Percentiles rank a stretch among this genome's conserved stretches.
Conservation (phyloP, 2,797 vertebrate species). For the Limosa lapponica region DNA sequence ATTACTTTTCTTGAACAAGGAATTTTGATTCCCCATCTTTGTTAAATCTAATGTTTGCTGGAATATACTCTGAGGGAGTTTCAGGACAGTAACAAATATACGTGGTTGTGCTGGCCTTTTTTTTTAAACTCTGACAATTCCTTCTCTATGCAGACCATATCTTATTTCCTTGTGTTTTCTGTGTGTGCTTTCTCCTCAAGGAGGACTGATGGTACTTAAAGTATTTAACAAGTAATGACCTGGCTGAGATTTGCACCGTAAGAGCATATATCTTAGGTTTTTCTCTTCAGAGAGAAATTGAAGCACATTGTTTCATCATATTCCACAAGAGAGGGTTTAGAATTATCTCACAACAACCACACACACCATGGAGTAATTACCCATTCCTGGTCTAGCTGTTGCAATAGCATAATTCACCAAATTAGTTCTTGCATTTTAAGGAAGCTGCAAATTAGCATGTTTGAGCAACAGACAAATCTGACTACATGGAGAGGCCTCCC, state of each 20-base stretch:
- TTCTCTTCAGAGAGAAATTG: background rate
- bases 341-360: background rate
- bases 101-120: background rate
- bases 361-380: background rate
- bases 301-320: background rate
- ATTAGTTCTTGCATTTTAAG: slow-evolving; percentile 28
- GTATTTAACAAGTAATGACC: background rate
- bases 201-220: background rate
- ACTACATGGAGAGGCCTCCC: background rate
- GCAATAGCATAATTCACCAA: slow-evolving; percentile 17
- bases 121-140: background rate
- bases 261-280: background rate
- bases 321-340: background rate
- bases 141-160: background rate
- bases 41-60: background rate
- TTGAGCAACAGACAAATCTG: background rate
- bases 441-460: background rate
- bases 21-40: slow-evolving; percentile 15
- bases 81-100: background rate
- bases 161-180: background rate
- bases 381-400: background rate
- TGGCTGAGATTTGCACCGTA: background rate
- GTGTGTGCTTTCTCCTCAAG: background rate
- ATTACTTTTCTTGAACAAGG: background rate
- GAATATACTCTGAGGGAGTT: slow-evolving; percentile 12